Conservation (phyloP, 2,113 vertebrate genomes). For the Corapipo altera region DNA sequence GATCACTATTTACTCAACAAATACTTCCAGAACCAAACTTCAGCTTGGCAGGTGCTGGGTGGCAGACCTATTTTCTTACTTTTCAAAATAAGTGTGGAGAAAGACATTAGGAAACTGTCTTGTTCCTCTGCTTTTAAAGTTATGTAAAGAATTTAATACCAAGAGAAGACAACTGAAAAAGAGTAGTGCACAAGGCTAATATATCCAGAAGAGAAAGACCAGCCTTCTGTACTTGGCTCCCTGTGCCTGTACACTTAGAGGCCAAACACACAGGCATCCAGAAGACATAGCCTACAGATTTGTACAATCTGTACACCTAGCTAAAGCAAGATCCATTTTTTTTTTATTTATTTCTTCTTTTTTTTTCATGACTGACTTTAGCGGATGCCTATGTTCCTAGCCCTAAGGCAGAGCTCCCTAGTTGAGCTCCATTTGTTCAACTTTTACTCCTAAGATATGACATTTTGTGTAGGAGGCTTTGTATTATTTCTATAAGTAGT, state of each 20-base stretch:
- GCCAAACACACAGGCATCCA: not conserved
- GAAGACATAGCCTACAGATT: not conserved
- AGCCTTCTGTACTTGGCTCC: not conserved
- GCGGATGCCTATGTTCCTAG: not conserved
- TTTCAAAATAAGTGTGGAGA: slow-evolving; percentile 16
- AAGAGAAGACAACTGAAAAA: not conserved
- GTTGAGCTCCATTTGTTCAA: not conserved
- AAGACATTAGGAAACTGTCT: not conserved
- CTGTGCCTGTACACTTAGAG: not conserved
- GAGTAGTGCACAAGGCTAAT: not conserved
- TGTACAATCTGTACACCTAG: not conserved
- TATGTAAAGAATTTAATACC: not conserved
- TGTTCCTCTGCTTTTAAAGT: not conserved
- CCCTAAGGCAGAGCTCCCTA: not conserved
- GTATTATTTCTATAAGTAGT: not conserved
- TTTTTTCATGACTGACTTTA: not conserved
- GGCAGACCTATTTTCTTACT: slow-evolving; percentile 43
- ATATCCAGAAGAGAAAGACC: not conserved
- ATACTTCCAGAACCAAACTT: slow-evolving; percentile 27
- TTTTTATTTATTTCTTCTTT: not conserved
- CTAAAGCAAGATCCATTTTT: not conserved
- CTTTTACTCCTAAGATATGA: slow-evolving; percentile 11
- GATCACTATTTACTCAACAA: slow-evolving; percentile 13
- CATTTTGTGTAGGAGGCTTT: slow-evolving; percentile 5
- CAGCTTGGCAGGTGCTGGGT: slow-evolving; percentile 37